Base-by-base conservation (phyloP, 2,797 vertebrate genomes). In the Phaenicophaeus curvirostris region DNA sequence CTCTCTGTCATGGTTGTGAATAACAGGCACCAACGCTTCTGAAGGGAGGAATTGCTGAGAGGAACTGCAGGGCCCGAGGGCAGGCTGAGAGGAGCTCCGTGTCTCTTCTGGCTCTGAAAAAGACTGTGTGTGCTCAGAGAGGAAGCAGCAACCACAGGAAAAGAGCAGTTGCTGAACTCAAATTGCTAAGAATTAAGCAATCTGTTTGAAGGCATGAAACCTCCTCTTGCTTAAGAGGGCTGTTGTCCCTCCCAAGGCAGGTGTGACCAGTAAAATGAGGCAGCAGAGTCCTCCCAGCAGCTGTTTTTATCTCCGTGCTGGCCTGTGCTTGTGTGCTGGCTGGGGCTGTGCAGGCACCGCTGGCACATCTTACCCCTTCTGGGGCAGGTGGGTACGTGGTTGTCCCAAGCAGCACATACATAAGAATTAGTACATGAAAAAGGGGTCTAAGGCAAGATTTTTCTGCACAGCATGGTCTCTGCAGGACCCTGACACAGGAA, bases 61-160 rank as follows among this genome's bases (percentile, higher is more conserved):
- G 31, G 35, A 66, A n/a, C 31, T 72, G 39, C 59, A n/a, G 54
- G 28, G 44, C 20, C 15, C 2, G 5, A 37, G 89, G 55, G 39
- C 41, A 81, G 62, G 20, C 66, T 69, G 71, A 55, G 42, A 75
- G 25, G 23, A 91, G 59, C 33, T 5, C 21, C 11, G 37, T 7
- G 5, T 73, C 33, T 66, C 30, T 86, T 80, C 59, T 69, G 62
- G 25, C 48, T 77, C 71, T 73, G 37, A 68, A 67, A 50, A 88
- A 50, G 33, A 4, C 33, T 19, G n/a, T 48, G 68, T 81, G n/a
- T 41, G 15, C 73, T 84, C 53, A 48, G 87, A 92, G 80, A 85
- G 91, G 94, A 96, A 94, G 46, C 65, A 87, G 23, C 30, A 92
- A 44, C 62, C 42, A 31, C 93, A 91, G 89, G 90, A 92, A 89